Evolutionary conservation across 2,797 vertebrate species (phyloP).

Genomic region (Myotis myotis): DNA sequence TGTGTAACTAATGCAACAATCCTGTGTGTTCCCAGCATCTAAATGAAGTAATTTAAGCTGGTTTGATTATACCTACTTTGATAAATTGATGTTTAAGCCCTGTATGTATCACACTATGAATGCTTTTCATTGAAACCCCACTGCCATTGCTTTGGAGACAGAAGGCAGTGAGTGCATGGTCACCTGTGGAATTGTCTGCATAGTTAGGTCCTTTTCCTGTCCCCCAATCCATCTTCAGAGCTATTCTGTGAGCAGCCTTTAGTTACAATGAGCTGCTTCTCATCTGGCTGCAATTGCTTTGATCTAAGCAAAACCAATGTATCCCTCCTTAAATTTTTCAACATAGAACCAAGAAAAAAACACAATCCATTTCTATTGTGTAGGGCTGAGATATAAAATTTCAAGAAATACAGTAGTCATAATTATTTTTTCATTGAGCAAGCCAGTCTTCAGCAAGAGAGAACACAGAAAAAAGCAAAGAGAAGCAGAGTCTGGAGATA

Average conservation of each 20-base stretch:
- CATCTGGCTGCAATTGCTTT: not conserved
- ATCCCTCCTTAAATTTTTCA: not conserved
- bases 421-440: not conserved
- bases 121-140: not conserved
- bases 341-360: not conserved
- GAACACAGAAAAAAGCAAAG: not conserved
- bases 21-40: not conserved
- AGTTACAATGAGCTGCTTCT: not conserved
- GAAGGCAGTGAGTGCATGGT: not conserved
- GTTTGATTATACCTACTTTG: not conserved
- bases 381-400: not conserved
- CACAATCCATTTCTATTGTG: not conserved
- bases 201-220: not conserved
- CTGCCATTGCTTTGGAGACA: not conserved
- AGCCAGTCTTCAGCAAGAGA: not conserved
- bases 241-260: not conserved
- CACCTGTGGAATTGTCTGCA: not conserved
- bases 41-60: slow-evolving; percentile 3
- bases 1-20: not conserved
- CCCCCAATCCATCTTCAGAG: not conserved
- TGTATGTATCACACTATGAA: not conserved
- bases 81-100: not conserved
- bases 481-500: not conserved
- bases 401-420: not conserved
- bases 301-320: not conserved